phyloP scores from a whole-genome alignment of 2,797 vertebrate genomes.

The Myiothlypis chrysogaster region DNA sequence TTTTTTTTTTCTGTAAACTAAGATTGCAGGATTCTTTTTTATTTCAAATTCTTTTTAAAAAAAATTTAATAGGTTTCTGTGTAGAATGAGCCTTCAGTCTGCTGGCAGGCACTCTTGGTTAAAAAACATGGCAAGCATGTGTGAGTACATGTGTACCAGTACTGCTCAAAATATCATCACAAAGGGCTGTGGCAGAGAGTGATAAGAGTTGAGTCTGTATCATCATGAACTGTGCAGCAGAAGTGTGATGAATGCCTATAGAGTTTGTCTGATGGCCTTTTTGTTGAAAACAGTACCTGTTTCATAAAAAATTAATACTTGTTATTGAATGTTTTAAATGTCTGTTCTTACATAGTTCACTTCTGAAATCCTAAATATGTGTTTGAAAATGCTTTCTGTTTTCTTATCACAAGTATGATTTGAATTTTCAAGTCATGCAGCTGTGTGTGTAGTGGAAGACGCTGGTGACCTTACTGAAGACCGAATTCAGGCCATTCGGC shows the following conservation, averaged over 20 bases:
- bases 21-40: background rate
- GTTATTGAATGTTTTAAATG: background rate
- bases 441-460: background rate
- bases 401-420: background rate
- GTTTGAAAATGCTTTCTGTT: background rate
- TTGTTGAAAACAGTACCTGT: background rate
- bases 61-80: background rate
- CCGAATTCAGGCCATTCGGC: conserved; percentile 50
- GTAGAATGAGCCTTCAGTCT: background rate
- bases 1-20: background rate
- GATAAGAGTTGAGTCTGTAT: background rate
- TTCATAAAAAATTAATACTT: background rate
- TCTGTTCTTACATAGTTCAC: background rate
- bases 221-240: background rate
- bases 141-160: background rate
- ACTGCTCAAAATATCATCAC: background rate
- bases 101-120: background rate
- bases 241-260: background rate
- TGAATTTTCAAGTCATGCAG: conserved; percentile 8
- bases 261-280: background rate
- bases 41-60: background rate
- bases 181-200: background rate
- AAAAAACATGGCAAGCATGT: background rate
- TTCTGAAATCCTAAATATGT: background rate
- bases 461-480: conserved; percentile 39